These are phyloP conservation scores for Ganaspis sp. DNA, from an alignment of 1,140 invertebrate genomes.

Conservation along the genomic window DNA sequence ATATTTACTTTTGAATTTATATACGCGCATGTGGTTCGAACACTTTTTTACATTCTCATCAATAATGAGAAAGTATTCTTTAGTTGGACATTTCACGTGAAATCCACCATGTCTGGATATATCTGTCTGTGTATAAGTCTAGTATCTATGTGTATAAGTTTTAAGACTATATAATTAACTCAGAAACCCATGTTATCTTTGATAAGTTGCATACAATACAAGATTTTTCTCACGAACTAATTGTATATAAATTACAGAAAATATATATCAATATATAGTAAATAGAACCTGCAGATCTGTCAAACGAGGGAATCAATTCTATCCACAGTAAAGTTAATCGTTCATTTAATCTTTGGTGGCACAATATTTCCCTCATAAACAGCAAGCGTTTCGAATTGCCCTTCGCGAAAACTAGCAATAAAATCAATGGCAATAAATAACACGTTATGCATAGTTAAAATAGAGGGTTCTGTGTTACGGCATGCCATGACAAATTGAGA, in stretches of 20 bases:
- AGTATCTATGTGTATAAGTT: too few species aligned
- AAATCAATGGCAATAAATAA: slow-evolving; percentile 56
- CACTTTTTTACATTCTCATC: too few species aligned
- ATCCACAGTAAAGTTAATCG: slow-evolving; percentile 53
- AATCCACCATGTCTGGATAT: too few species aligned
- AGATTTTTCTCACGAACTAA: neutral
- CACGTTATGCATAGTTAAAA: slow-evolving; percentile 31
- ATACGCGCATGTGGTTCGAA: too few species aligned
- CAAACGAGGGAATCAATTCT: slow-evolving; percentile 47
- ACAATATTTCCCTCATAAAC: slow-evolving; percentile 61
- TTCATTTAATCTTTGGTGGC: slow-evolving; percentile 54
- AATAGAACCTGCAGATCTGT: slow-evolving; percentile 33
- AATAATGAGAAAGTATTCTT: too few species aligned
- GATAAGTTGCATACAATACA: too few species aligned
- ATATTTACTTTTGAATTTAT: too few species aligned
- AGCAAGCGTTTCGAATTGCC: slow-evolving; percentile 47
- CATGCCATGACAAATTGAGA: slow-evolving; percentile 23
- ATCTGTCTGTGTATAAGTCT: too few species aligned
- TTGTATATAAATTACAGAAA: neutral
- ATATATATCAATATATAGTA: neutral
- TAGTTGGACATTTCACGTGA: too few species aligned
- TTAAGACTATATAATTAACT: too few species aligned
- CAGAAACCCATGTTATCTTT: too few species aligned
- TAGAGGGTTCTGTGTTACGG: slow-evolving; percentile 15
- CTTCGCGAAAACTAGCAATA: slow-evolving; percentile 38